A percentile compares a stretch with the other conserved stretches of the same genome.
phyloP scores from a whole-genome alignment of 2,797 vertebrate genomes.

The Synanceia verrucosa region DNA sequence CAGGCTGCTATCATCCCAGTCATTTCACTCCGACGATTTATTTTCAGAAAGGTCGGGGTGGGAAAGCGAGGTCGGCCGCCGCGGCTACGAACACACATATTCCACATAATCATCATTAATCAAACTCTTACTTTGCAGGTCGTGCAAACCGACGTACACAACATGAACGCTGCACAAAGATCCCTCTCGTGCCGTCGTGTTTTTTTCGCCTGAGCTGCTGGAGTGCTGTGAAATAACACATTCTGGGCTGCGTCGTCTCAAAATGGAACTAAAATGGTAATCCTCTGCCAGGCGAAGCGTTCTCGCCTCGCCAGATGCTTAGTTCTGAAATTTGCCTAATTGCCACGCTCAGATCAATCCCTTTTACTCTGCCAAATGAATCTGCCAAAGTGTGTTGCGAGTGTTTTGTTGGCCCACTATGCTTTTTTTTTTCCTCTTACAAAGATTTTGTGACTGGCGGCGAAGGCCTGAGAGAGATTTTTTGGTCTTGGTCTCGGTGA shows the following conservation, averaged over 20 bases:
- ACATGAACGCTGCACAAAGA: conserved; percentile 17
- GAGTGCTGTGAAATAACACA: conserved; percentile 64
- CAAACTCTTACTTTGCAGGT: conserved; percentile 55
- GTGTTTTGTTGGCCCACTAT: conserved; percentile 67
- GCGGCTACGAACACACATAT: conserved; percentile 37
- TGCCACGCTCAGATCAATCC: conserved; percentile 77
- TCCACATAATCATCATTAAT: conserved; percentile 64
- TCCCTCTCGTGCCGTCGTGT: conserved; percentile 15
- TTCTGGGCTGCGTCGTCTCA: conserved; percentile 61
- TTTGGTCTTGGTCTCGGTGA: conserved; percentile 30
- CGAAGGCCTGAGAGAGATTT: conserved; percentile 22
- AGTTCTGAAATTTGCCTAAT: conserved; percentile 80
- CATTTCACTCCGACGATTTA: conserved; percentile 53
- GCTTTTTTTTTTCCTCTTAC: conserved; percentile 26
- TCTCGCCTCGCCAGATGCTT: conserved; percentile 77
- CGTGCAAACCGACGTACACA: conserved; percentile 28
- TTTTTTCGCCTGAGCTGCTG: conserved; percentile 31
- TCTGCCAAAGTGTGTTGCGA: conserved; percentile 70
- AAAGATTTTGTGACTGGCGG: conserved; percentile 25
- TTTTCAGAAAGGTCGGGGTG: conserved; percentile 59
- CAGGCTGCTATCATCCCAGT: conserved; percentile 61
- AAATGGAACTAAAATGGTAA: conserved; percentile 75
- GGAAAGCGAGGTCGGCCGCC: conserved; percentile 35
- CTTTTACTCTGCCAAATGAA: conserved; percentile 67
- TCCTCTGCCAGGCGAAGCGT: conserved; percentile 73